Evolutionary conservation across 2,113 vertebrate genomes (phyloP).

Genomic region (Alligator mississippiensis): DNA sequence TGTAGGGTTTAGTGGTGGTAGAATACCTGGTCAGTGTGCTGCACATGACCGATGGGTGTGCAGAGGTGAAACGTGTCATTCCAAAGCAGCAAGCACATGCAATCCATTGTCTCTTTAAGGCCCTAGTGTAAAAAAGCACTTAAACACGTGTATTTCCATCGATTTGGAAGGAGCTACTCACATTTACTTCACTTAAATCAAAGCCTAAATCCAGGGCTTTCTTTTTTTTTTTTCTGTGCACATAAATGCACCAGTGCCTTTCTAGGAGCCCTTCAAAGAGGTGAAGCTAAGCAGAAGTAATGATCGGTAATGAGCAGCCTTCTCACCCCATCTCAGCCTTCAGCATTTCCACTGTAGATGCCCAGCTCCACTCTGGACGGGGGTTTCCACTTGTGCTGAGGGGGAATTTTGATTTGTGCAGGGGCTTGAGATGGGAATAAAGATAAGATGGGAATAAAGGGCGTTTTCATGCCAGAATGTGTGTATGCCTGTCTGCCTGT

Average conservation of each 20-base stretch:
- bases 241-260: slow-evolving; percentile 3
- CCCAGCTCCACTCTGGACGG: not conserved
- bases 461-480: fast-evolving
- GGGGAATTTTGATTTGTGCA: not conserved
- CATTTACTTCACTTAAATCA: slow-evolving; percentile 20
- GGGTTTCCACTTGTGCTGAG: fast-evolving
- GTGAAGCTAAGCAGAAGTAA: not conserved
- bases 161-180: slow-evolving; percentile 31
- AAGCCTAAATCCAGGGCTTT: slow-evolving; percentile 9
- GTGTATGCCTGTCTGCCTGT: not conserved
- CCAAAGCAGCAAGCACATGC: not conserved
- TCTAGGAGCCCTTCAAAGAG: slow-evolving; percentile 8
- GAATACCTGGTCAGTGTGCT: too few species aligned
- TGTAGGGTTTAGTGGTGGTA: not conserved
- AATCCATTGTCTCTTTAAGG: not conserved
- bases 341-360: not conserved
- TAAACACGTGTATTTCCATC: not conserved
- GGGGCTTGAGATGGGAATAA: not conserved
- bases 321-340: not conserved
- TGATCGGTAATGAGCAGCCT: not conserved
- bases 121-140: not conserved
- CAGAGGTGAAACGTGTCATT: not conserved
- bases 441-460: not conserved
- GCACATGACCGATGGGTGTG: too few species aligned
- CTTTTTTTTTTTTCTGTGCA: not conserved